phyloP scores from a whole-genome alignment of 2,113 vertebrate species.

The Oryzias woworae region DNA sequence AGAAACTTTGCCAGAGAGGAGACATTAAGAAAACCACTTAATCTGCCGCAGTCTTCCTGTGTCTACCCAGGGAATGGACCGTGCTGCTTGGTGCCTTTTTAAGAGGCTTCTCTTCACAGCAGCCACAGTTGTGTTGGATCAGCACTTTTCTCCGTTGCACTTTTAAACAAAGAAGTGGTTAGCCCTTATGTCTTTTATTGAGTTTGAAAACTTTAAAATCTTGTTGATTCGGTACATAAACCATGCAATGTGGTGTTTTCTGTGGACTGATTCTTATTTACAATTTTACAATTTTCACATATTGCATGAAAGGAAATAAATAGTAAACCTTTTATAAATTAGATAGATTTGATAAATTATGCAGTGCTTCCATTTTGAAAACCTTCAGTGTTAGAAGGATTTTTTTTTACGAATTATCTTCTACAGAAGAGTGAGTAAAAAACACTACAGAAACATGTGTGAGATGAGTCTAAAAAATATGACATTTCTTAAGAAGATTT shows the following conservation, averaged over 20 bases:
- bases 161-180: constrained; percentile 50
- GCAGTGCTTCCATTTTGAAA: too few species aligned
- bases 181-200: constrained; percentile 21
- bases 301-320: too few species aligned
- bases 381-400: too few species aligned
- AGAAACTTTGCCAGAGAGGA: constrained; percentile 66
- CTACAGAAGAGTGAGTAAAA: too few species aligned
- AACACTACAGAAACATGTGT: too few species aligned
- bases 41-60: constrained; percentile 64
- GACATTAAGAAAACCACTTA: constrained; percentile 71
- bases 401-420: too few species aligned
- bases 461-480: too few species aligned
- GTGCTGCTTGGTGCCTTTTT: constrained; percentile 62
- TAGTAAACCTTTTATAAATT: too few species aligned
- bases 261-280: not conserved
- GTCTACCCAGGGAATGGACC: constrained; percentile 46
- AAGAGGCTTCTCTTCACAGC: constrained; percentile 58
- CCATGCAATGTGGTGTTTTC: not conserved
- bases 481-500: too few species aligned
- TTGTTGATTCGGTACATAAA: constrained; percentile 16
- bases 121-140: constrained; percentile 57
- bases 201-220: constrained; percentile 23
- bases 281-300: too few species aligned
- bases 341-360: too few species aligned
- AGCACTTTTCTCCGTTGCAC: constrained; percentile 59